Base-by-base conservation (phyloP, 1,140 invertebrate genomes). In the Hyphantria cunea region DNA sequence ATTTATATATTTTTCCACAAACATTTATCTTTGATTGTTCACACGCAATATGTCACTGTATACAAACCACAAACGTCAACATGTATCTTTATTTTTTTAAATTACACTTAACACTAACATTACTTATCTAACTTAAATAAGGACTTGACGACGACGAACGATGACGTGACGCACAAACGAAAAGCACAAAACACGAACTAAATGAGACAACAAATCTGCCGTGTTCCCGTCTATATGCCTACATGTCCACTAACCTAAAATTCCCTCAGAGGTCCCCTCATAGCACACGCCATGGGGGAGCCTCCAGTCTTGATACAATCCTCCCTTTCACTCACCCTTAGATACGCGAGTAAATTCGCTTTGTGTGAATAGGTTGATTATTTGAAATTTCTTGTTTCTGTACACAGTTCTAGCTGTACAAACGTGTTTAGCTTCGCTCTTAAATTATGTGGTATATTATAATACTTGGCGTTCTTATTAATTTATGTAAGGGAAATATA, bases 231-330 rank as follows among this genome's bases (percentile, higher is more conserved):
- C 84, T 87, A 84, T 90, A 91, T 88, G 84, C 87, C 89, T 91
- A 91, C 90, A 91, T 91, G 88, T 87, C 90, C 90, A 91, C 90
- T 91, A 91, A 89, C 85, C 87, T 88, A 90, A 90, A 89, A 90
- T 83, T 81, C 79, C 78, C 82, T 78, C 76, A 66, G 74, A 62
- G 76, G 79, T 81, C 80, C 84, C 82, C 84, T 86, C 78, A 79
- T 76, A 80, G 79, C 72, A 79, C 74, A 78, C 82, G 81, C 83
- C 76, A 87, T 88, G 82, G 85, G 77, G 83, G 82, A 80, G 84
- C 17, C 54, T 58, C 55, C 45, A 37, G 55, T 68, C 82, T 86
- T 82, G 83, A 83, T 86, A 84, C 82, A 74, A 72, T 63, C 83
- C 83, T 86, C 84, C 86, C 83, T 84, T 86, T 86, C 82, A 66